A percentile compares a stretch with the other conserved stretches of the same genome.
phyloP scores from a whole-genome alignment of 2,888 invertebrate genomes.

The Pandemis heparana region DNA sequence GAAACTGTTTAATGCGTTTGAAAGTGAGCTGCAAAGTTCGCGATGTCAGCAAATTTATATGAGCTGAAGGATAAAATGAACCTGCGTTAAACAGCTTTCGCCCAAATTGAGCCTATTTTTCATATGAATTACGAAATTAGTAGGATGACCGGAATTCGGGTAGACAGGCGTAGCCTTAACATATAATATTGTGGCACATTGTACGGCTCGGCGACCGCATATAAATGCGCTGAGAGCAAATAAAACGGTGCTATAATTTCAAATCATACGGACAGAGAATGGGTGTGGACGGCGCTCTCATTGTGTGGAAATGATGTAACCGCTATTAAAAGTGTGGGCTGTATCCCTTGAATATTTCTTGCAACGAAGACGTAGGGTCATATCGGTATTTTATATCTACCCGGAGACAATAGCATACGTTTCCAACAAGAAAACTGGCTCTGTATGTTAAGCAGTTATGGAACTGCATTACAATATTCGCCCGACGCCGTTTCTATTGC shows the following conservation, averaged over 20 bases:
- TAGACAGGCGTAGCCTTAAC: slow-evolving; percentile 59
- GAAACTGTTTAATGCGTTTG: background rate
- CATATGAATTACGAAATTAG: slow-evolving; percentile 14
- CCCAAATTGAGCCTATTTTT: slow-evolving; percentile 6
- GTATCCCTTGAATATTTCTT: slow-evolving; percentile 86
- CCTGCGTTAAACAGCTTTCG: background rate
- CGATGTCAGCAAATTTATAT: background rate
- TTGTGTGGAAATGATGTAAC: slow-evolving; percentile 86
- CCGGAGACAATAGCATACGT: slow-evolving; percentile 83
- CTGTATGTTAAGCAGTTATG: slow-evolving; percentile 73
- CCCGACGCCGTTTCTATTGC: slow-evolving; percentile 52
- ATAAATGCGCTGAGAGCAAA: slow-evolving; percentile 84
- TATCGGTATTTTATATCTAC: slow-evolving; percentile 85
- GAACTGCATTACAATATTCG: slow-evolving; percentile 71
- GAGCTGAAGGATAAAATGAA: background rate
- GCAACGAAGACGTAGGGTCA: slow-evolving; percentile 84
- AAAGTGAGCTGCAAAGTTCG: background rate
- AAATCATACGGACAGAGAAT: slow-evolving; percentile 86
- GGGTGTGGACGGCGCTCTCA: slow-evolving; percentile 86
- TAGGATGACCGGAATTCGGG: slow-evolving; percentile 22
- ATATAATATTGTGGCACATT: slow-evolving; percentile 82
- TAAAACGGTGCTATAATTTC: slow-evolving; percentile 86
- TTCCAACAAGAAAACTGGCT: slow-evolving; percentile 80
- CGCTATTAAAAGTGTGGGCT: slow-evolving; percentile 86
- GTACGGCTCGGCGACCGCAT: slow-evolving; percentile 80